Evolutionary conservation across 2,888 invertebrate genomes (phyloP), one percentile per base, ranked within the genome.

Genomic region (Branchellion lobata): DNA sequence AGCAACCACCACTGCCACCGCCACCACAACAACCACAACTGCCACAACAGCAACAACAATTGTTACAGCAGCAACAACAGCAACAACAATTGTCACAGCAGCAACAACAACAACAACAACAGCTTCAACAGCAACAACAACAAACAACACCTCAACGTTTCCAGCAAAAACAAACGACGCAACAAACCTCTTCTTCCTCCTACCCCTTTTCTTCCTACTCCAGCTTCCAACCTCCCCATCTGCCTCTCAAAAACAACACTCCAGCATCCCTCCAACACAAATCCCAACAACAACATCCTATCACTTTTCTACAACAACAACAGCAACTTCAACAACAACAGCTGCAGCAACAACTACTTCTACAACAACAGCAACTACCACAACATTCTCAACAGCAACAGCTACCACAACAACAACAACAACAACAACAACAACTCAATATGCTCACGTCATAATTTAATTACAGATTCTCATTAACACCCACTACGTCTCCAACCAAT

Each of bases 41-140:
- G 3, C 31, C 8, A 69, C 27, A 69, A 69, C 69, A 34, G 29
- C 33, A 69, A 31, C n/a, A 21, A 31, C 31, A 69, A 8, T n/a
- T 31, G 21, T 8, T 14, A 14, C 29, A 31, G n/a, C 61, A 24
- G 57, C 76, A 29, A 76, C 61, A 31, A 65, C 61, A 29, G 1
- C 77, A 61, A 29, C 36, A 18, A 61, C 69, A 69, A 29, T 29
- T 69, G 29, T 29, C 14, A 29, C 61, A 33, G n/a, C 1, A 47
- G 24, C 75, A 75, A 1, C 29, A 24, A 1, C 53, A 24, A 27
- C 75, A 18, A 33, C 73, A 73, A 40, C 75, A n/a, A 53, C 51
- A 75, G 40, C 40, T 51, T 29, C 53, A 69, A 14, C 18, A 69
- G 29, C 11, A 34, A 33, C 31, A 69, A 69, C 65, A 8, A 65